Evolutionary conservation across 2,888 invertebrate genomes (phyloP).

Genomic region (Acronicta aceris): DNA sequence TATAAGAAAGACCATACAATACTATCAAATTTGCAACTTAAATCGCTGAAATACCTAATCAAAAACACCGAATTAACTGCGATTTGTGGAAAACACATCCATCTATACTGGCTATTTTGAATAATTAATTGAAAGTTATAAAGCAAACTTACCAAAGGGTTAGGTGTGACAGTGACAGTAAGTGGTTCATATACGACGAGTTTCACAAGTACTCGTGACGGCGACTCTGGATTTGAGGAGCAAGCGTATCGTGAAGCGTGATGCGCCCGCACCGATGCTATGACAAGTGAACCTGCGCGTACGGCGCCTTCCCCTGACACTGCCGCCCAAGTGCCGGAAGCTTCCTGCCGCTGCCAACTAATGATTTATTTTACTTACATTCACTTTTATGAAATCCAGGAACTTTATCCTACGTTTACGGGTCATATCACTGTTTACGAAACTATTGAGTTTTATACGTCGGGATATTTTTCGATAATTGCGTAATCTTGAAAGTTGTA

Average conservation of each 20-base stretch:
- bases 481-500: too few species aligned
- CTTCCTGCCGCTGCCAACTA: slow-evolving; percentile 86
- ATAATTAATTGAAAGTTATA: too few species aligned
- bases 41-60: too few species aligned
- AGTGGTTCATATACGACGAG: slow-evolving; percentile 91
- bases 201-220: slow-evolving; percentile 90
- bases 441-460: too few species aligned
- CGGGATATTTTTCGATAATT: too few species aligned
- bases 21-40: too few species aligned
- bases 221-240: slow-evolving; percentile 91
- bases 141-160: slow-evolving; percentile 88
- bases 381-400: not conserved
- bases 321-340: slow-evolving; percentile 76
- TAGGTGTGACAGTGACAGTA: slow-evolving; percentile 90
- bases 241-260: slow-evolving; percentile 93
- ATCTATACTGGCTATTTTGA: too few species aligned
- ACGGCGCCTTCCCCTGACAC: slow-evolving; percentile 76
- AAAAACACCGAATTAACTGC: too few species aligned
- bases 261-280: slow-evolving; percentile 90
- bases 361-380: slow-evolving; percentile 42
- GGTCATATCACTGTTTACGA: not conserved
- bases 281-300: slow-evolving; percentile 75
- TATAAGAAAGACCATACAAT: too few species aligned
- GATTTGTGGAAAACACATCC: too few species aligned
- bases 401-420: not conserved